Evolutionary conservation across 2,888 invertebrate genomes (phyloP).

Genomic region (Chirona hameri): DNA sequence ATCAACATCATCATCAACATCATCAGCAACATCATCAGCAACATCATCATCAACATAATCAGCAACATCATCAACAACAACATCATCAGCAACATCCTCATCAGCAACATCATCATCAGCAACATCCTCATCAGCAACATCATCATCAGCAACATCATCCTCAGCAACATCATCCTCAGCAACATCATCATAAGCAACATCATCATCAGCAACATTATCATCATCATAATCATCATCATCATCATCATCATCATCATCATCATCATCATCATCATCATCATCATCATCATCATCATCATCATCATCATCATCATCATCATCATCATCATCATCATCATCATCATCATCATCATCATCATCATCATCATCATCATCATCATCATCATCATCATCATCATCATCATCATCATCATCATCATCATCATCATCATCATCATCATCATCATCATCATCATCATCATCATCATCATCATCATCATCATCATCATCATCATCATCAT

Average conservation of each 20-base stretch:
- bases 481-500: constrained; percentile 22
- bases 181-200: too few species aligned
- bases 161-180: too few species aligned
- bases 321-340: constrained; percentile 22
- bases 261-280: constrained; percentile 22
- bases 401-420: constrained; percentile 22
- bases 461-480: constrained; percentile 22
- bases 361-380: constrained; percentile 22
- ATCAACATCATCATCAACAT: too few species aligned
- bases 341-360: constrained; percentile 22
- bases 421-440: constrained; percentile 22
- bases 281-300: constrained; percentile 22
- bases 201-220: too few species aligned
- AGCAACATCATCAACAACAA: too few species aligned
- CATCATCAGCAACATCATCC: too few species aligned
- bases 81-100: too few species aligned
- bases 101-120: too few species aligned
- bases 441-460: constrained; percentile 22
- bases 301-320: constrained; percentile 22
- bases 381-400: constrained; percentile 22
- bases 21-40: too few species aligned
- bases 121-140: too few species aligned
- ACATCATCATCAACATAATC: too few species aligned
- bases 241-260: constrained; percentile 22
- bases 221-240: too few species aligned